These are phyloP conservation scores for Pica pica DNA, from an alignment of 2,113 vertebrate genomes.

Conservation along the genomic window DNA sequence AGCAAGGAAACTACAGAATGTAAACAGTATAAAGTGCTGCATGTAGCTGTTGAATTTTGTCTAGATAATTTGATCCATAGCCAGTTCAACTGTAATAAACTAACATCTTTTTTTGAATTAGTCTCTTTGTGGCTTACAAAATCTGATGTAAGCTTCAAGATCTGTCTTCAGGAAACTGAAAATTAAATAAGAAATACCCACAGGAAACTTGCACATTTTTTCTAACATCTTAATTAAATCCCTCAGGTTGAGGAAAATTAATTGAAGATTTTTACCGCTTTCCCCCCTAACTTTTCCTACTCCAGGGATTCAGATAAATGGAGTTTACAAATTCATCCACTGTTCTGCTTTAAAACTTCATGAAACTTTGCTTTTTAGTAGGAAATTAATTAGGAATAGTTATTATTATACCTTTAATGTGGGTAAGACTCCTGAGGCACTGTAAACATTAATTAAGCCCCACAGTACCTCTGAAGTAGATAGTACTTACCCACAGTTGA, in stretches of 20 bases:
- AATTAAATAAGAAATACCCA: constrained; percentile 46
- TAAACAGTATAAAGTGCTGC: background rate
- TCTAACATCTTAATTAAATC: constrained; percentile 48
- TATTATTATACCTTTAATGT: constrained; percentile 36
- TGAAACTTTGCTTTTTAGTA: constrained; percentile 42
- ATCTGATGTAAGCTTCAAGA: background rate
- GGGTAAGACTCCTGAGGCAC: constrained; percentile 26
- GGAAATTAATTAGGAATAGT: constrained; percentile 54
- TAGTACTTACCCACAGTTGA: background rate
- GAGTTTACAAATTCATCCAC: constrained; percentile 32
- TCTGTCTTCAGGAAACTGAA: background rate
- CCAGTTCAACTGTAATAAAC: background rate
- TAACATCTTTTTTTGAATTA: constrained; percentile 25
- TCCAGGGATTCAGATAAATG: constrained; percentile 42
- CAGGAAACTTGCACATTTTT: background rate
- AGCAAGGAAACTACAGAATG: background rate
- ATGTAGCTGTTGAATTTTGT: background rate
- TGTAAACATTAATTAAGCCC: constrained; percentile 53
- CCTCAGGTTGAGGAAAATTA: constrained; percentile 46
- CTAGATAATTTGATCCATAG: background rate
- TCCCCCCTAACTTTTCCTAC: constrained; percentile 30
- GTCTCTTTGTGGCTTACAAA: background rate
- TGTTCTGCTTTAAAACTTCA: constrained; percentile 35
- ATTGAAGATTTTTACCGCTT: constrained; percentile 48
- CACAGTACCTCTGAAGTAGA: constrained; percentile 20